phyloP scores from a whole-genome alignment of 2,888 invertebrate species.

The Tiliacea citrago region DNA sequence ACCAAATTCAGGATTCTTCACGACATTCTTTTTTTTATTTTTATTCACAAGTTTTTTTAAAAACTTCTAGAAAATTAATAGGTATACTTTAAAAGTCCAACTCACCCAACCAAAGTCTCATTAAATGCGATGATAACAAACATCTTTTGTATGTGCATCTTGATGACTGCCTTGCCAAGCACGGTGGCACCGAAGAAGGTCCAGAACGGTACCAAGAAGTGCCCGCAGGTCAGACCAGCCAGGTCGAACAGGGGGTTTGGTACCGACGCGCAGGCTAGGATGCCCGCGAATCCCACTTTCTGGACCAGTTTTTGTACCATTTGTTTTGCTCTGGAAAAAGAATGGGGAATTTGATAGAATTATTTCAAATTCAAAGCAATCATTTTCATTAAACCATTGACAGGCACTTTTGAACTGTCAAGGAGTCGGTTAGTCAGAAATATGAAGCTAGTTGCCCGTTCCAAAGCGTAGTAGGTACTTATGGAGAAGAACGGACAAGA shows the following conservation, averaged over 20 bases:
- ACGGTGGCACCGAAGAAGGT: slow-evolving; percentile 99
- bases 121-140: slow-evolving; percentile 99
- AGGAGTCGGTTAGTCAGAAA: no score
- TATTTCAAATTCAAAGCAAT: no score
- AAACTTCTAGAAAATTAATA: no score
- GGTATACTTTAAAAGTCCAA: background rate
- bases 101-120: slow-evolving; percentile 96
- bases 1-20: background rate
- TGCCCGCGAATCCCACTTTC: slow-evolving; percentile 98
- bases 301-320: slow-evolving; percentile 97
- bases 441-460: no score
- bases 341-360: no score
- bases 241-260: slow-evolving; percentile 99
- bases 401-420: no score
- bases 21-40: no score
- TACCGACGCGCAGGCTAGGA: slow-evolving; percentile 98
- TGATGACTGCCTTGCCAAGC: slow-evolving; percentile 98
- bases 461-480: no score
- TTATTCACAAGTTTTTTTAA: no score
- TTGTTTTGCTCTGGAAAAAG: slow-evolving; percentile 92
- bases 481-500: no score
- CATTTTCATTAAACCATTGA: no score
- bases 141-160: slow-evolving; percentile 99
- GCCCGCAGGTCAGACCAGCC: slow-evolving; percentile 99
- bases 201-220: slow-evolving; percentile 99